Evolutionary conservation across 2,888 invertebrate species (phyloP).

Genomic region (Cerceris ruficornis): DNA sequence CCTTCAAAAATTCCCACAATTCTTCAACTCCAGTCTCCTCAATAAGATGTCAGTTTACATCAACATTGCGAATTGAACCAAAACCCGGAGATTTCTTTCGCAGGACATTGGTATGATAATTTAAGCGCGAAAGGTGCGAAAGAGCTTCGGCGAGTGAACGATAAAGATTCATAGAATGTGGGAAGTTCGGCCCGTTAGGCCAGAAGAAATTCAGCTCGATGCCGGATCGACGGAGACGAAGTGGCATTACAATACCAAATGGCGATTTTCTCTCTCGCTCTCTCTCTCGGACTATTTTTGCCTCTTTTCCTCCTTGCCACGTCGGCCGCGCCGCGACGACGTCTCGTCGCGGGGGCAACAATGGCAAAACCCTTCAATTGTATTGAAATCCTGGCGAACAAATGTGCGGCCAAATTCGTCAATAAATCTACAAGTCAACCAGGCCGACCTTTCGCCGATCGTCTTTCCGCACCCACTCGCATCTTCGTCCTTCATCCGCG

Average conservation of each 20-base stretch:
- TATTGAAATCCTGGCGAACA: conserved; percentile 77
- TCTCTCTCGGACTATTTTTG: conserved; percentile 14
- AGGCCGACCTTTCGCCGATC: conserved; percentile 40
- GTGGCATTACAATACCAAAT: conserved; percentile 76
- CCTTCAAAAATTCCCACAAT: too few relatives aligned
- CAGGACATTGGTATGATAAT: conserved; percentile 20
- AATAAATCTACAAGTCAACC: conserved; percentile 78
- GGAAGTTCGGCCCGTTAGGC: conserved; percentile 31
- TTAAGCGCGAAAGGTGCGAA: conserved; percentile 9
- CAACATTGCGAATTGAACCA: not conserved
- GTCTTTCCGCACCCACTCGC: conserved; percentile 31
- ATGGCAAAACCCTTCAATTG: conserved; percentile 76
- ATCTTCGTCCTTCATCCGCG: conserved; percentile 7
- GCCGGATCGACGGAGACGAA: conserved; percentile 48
- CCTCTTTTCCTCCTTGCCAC: conserved; percentile 26
- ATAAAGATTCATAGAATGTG: conserved; percentile 45
- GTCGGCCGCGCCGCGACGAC: conserved; percentile 53
- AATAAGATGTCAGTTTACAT: not conserved
- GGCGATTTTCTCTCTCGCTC: conserved; percentile 35
- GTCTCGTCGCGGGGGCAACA: conserved; percentile 67
- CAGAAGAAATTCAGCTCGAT: conserved; percentile 45
- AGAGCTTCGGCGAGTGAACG: conserved; percentile 29
- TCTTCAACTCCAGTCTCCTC: too few relatives aligned
- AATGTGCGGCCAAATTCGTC: conserved; percentile 78
- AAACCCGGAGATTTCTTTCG: not conserved